phyloP scores from a whole-genome alignment of 2,113 vertebrate species.

The Zootoca vivipara region DNA sequence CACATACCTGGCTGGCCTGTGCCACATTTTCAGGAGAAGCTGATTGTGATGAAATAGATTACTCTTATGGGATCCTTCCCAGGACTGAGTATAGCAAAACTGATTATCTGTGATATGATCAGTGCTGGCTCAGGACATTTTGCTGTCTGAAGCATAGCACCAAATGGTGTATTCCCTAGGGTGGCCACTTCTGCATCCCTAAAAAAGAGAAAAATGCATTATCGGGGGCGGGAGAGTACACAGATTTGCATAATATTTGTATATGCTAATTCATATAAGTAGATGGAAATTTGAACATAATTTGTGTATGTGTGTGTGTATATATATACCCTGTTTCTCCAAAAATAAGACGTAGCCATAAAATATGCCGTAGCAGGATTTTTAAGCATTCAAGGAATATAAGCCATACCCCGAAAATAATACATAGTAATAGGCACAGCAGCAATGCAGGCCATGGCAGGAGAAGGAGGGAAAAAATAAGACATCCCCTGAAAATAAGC shows the following conservation, averaged over 20 bases:
- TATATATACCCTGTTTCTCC: too few relatives aligned
- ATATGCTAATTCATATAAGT: not conserved
- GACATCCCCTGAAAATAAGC: too few relatives aligned
- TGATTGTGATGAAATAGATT: not conserved
- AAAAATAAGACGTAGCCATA: too few relatives aligned
- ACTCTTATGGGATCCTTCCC: not conserved
- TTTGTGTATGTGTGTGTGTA: too few relatives aligned
- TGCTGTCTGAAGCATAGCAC: not conserved
- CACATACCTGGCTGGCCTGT: not conserved
- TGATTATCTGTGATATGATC: not conserved
- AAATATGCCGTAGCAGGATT: too few relatives aligned
- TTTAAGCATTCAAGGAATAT: too few relatives aligned
- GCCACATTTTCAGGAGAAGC: not conserved
- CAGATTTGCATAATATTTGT: not conserved
- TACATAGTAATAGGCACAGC: too few relatives aligned
- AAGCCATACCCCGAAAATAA: too few relatives aligned
- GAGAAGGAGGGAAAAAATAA: too few relatives aligned
- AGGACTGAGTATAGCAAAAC: not conserved
- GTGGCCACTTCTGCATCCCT: not conserved
- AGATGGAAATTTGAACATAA: not conserved
- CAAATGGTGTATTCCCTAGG: not conserved
- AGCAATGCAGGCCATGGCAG: too few relatives aligned
- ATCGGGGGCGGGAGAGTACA: not conserved
- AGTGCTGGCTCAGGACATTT: not conserved
- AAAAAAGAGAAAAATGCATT: not conserved